These are phyloP conservation scores for Elegia similella DNA, from an alignment of 2,888 invertebrate genomes.

Conservation along the genomic window DNA sequence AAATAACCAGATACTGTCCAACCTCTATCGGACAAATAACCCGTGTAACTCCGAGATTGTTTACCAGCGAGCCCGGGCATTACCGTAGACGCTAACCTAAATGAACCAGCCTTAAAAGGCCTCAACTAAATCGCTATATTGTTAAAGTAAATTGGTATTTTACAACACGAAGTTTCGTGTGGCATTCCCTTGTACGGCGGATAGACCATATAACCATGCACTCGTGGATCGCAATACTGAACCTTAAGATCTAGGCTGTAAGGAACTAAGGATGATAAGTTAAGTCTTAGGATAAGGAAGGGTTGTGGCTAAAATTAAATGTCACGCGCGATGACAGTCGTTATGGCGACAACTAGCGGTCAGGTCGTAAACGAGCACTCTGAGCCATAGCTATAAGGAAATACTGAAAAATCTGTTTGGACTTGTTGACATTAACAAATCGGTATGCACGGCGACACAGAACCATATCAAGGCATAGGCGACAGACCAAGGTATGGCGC, in stretches of 20 bases:
- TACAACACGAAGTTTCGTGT: constrained; percentile 69
- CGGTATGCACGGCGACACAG: too few species aligned
- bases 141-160: constrained; percentile 77
- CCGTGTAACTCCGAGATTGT: constrained; percentile 35
- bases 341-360: constrained; percentile 59
- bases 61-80: constrained; percentile 52
- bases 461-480: too few species aligned
- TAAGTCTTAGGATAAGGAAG: constrained; percentile 24
- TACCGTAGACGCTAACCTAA: constrained; percentile 61
- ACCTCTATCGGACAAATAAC: constrained; percentile 45
- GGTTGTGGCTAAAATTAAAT: constrained; percentile 49
- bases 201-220: constrained; percentile 29
- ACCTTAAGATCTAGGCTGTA: constrained; percentile 26
- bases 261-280: constrained; percentile 14
- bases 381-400: too few species aligned
- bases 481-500: too few species aligned
- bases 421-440: too few species aligned
- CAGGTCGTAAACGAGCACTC: constrained; percentile 36
- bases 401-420: too few species aligned
- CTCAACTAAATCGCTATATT: constrained; percentile 71
- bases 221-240: constrained; percentile 27
- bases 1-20: constrained; percentile 33
- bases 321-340: constrained; percentile 62
- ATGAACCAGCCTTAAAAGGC: constrained; percentile 68
- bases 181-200: constrained; percentile 56